Conservation (phyloP, 2,888 invertebrate species). For the Oxystoma pomonae region DNA sequence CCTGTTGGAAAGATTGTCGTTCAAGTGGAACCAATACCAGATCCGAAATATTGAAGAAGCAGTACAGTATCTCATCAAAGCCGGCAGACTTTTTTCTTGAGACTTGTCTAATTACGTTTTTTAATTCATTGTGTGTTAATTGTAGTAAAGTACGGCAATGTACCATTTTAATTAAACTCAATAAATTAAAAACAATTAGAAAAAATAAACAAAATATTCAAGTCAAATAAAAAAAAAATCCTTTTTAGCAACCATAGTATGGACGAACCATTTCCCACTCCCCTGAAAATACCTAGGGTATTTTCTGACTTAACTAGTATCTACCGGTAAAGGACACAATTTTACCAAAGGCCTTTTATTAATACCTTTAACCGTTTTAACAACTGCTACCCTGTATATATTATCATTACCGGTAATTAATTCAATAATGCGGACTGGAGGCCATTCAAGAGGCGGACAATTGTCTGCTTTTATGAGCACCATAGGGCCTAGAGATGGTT, state of each 20-base stretch:
- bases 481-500: background rate
- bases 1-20: too few relatives aligned
- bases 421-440: background rate
- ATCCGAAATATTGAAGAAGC: too few relatives aligned
- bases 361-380: background rate
- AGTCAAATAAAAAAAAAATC: too few relatives aligned
- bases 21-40: too few relatives aligned
- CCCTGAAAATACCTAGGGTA: conserved; percentile 4
- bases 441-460: background rate
- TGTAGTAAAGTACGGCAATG: too few relatives aligned
- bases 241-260: background rate
- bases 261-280: background rate
- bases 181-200: too few relatives aligned
- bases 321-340: background rate
- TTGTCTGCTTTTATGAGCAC: background rate
- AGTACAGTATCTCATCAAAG: too few relatives aligned
- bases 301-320: background rate
- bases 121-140: too few relatives aligned
- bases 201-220: too few relatives aligned
- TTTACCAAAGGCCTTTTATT: background rate
- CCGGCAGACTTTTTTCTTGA: too few relatives aligned
- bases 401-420: background rate
- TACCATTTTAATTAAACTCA: too few relatives aligned
- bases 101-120: too few relatives aligned
- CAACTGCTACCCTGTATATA: background rate